phyloP scores from a whole-genome alignment of 1,140 invertebrate genomes.

The Thereuonema tuberculata region DNA sequence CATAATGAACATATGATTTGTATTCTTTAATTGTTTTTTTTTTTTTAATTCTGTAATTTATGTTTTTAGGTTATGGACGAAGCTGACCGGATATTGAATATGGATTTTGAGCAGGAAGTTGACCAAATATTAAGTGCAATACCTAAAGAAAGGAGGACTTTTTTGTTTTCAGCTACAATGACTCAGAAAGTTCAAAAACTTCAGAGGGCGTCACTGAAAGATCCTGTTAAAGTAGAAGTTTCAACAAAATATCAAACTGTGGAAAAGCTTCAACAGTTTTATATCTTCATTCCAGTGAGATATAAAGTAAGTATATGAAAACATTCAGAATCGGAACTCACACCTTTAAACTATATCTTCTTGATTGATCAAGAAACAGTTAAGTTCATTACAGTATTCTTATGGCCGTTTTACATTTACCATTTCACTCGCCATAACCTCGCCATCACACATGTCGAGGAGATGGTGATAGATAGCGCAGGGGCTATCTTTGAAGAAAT shows the following conservation, averaged over 20 bases:
- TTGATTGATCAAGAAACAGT: neutral
- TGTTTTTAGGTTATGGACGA: constrained; percentile 87
- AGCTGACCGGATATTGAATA: constrained; percentile 87
- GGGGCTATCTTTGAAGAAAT: too few species aligned
- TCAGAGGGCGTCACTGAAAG: constrained; percentile 77
- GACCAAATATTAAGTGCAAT: constrained; percentile 90
- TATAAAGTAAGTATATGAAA: constrained; percentile 66
- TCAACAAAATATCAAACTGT: constrained; percentile 97
- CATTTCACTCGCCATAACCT: too few species aligned
- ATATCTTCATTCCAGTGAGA: constrained; percentile 91
- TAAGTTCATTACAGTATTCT: neutral
- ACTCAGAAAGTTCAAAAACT: constrained; percentile 96
- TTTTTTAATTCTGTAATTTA: too few species aligned
- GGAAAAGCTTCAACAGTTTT: constrained; percentile 87
- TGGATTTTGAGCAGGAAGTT: constrained; percentile 92
- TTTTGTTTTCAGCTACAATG: constrained; percentile 94
- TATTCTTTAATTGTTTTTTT: neutral
- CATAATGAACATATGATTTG: too few species aligned
- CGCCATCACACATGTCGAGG: too few species aligned
- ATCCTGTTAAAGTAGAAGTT: constrained; percentile 88
- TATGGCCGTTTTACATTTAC: too few species aligned
- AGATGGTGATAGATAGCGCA: too few species aligned
- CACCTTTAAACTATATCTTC: neutral
- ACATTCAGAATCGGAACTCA: neutral
- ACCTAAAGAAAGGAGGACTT: constrained; percentile 71